A percentile compares a stretch with the other conserved stretches of the same genome.
Conservation (phyloP, 2,888 invertebrate genomes). For the Luperina nickerlii region DNA sequence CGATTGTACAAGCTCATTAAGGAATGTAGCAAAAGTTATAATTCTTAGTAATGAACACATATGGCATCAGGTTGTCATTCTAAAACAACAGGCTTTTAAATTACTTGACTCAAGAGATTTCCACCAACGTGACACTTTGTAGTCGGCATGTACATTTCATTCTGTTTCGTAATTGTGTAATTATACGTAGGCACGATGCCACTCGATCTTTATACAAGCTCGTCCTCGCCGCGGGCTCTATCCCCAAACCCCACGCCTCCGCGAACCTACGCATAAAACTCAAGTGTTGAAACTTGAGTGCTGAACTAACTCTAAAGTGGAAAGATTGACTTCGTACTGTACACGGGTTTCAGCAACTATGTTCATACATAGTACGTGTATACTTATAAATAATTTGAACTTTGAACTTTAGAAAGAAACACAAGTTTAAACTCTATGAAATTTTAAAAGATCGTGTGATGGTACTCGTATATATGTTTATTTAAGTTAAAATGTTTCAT, state of each 20-base stretch:
- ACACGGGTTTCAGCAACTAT: conserved; percentile 27
- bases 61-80: conserved; percentile 3
- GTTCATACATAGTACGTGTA: conserved; percentile 8
- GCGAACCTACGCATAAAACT: conserved; percentile 57
- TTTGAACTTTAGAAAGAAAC: conserved; percentile 7
- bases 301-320: conserved; percentile 59
- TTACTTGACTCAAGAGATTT: conserved; percentile 27
- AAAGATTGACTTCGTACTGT: conserved; percentile 60
- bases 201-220: conserved; percentile 61
- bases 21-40: background rate
- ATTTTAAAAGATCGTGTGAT: conserved; percentile 7
- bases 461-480: background rate
- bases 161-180: conserved; percentile 47
- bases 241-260: background rate
- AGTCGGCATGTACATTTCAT: conserved; percentile 28
- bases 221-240: conserved; percentile 62
- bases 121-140: conserved; percentile 28
- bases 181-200: conserved; percentile 54
- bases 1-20: background rate
- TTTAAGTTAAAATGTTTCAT: background rate
- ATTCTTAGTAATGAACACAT: conserved; percentile 16
- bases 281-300: conserved; percentile 58
- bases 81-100: conserved; percentile 36
- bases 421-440: conserved; percentile 1
- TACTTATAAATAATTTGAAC: conserved; percentile 16